Evolutionary conservation across 2,888 invertebrate species (phyloP).

Genomic region (Zhengitettix transpicula): DNA sequence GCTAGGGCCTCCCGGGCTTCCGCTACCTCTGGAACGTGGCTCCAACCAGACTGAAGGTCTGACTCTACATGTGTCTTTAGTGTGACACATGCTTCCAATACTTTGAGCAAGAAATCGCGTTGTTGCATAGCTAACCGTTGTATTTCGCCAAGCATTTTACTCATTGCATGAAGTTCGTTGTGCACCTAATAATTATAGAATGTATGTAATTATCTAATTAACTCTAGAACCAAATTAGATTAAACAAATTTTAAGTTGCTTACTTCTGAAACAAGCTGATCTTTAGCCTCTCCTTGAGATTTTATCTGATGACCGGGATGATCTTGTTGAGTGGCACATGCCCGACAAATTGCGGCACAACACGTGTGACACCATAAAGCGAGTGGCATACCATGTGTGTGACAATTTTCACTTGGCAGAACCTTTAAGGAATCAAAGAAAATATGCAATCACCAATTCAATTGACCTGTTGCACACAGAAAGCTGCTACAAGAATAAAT

Average conservation of each 20-base stretch:
- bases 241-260: slow-evolving; percentile 12
- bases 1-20: slow-evolving; percentile 46
- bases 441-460: neutral
- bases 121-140: slow-evolving; percentile 53
- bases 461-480: neutral
- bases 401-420: slow-evolving; percentile 39
- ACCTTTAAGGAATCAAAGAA: slow-evolving; percentile 1
- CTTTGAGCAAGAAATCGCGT: slow-evolving; percentile 52
- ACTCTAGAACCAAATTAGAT: neutral
- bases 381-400: slow-evolving; percentile 54
- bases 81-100: slow-evolving; percentile 55
- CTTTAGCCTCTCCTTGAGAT: slow-evolving; percentile 48
- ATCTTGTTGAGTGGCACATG: slow-evolving; percentile 46
- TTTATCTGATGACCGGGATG: slow-evolving; percentile 50
- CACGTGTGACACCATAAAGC: slow-evolving; percentile 55
- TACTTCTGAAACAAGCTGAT: slow-evolving; percentile 43
- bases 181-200: slow-evolving; percentile 28
- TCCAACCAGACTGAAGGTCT: slow-evolving; percentile 49
- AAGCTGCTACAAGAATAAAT: neutral
- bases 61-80: slow-evolving; percentile 59
- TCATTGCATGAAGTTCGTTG: slow-evolving; percentile 47
- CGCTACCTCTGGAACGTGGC: slow-evolving; percentile 43
- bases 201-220: neutral
- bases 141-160: slow-evolving; percentile 50
- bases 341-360: slow-evolving; percentile 43